These are phyloP conservation scores for Andricus curvator DNA, from an alignment of 2,888 invertebrate genomes.

Conservation along the genomic window DNA sequence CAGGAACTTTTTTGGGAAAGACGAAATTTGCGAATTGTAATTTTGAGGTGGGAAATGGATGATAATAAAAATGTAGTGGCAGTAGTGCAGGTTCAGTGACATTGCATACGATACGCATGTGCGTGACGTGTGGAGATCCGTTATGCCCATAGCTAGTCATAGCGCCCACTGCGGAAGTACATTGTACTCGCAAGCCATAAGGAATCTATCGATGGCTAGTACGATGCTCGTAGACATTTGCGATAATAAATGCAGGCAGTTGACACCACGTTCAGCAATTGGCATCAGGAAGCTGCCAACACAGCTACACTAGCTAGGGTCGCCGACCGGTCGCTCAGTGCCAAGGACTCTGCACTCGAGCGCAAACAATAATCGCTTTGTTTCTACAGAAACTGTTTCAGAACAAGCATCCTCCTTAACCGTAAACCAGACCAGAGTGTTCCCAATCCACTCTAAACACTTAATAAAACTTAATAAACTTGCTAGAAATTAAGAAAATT, in stretches of 20 bases:
- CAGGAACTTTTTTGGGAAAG: too few species aligned
- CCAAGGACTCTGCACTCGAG: conserved; percentile 57
- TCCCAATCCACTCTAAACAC: background rate
- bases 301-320: conserved; percentile 48
- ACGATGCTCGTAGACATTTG: conserved; percentile 6
- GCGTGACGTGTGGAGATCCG: conserved; percentile 76
- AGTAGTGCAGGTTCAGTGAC: conserved; percentile 75
- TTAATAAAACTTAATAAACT: background rate
- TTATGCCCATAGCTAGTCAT: conserved; percentile 65
- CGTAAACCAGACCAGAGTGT: conserved; percentile 43
- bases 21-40: too few species aligned
- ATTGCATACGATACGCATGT: conserved; percentile 75
- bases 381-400: conserved; percentile 55
- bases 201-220: conserved; percentile 46
- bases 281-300: conserved; percentile 54
- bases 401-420: conserved; percentile 54
- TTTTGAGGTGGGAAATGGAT: conserved; percentile 16
- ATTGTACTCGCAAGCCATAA: conserved; percentile 56
- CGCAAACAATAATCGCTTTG: conserved; percentile 57
- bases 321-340: conserved; percentile 58
- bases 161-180: conserved; percentile 57
- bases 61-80: conserved; percentile 43
- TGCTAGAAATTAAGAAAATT: too few species aligned
- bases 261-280: conserved; percentile 39
- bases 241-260: conserved; percentile 22